Base-by-base conservation (phyloP, 2,113 vertebrate species). In the Talpa occidentalis region DNA sequence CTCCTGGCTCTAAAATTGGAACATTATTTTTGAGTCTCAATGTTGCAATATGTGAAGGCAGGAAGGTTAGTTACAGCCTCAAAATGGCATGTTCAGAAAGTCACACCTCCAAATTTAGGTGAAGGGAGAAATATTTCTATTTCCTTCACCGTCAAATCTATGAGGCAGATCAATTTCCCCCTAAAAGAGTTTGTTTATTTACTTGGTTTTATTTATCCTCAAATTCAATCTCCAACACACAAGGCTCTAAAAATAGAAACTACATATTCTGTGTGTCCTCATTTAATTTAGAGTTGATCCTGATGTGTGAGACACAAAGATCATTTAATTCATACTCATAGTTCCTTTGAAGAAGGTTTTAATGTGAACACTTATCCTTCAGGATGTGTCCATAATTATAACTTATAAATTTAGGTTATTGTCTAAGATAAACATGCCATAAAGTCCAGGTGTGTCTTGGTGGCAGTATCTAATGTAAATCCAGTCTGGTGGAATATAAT, bases 21-120 rank as follows among this genome's bases (percentile, higher is more conserved):
- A 92, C 66, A 88, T 52, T 80, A 94, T 78, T 97, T 95, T 66
- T 95, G 62, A 96, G 88, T 93, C 37, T 91, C 62, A 90, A 77
- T 88, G n/a, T 76, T 96, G 44, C 15, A 85, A 77, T 32, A 81
- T 32, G 44, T 69, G 67, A 84, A 84, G 35, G 52, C 52, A 77
- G 60, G 76, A 92, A 77, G 72, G 77, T 59, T 88, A 67, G 60
- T 70, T 79, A 73, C 42, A 66, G 44, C n/a, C 60, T 64, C 28
- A 56, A 80, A 89, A 66, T 26, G 52, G 40, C 52, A 73, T 19
- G 40, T 84, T 93, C 22, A 22, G 47, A 80, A 88, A 44, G 59
- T 37, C 17, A 22, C 24, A 83, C 40, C 92, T 90, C 9, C 49
- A 85, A 90, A 83, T 72, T 62, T 47, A 94, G 92, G 86, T 52